Base-by-base conservation (phyloP, 2,113 vertebrate genomes). In the Sapayoa aenigma region DNA sequence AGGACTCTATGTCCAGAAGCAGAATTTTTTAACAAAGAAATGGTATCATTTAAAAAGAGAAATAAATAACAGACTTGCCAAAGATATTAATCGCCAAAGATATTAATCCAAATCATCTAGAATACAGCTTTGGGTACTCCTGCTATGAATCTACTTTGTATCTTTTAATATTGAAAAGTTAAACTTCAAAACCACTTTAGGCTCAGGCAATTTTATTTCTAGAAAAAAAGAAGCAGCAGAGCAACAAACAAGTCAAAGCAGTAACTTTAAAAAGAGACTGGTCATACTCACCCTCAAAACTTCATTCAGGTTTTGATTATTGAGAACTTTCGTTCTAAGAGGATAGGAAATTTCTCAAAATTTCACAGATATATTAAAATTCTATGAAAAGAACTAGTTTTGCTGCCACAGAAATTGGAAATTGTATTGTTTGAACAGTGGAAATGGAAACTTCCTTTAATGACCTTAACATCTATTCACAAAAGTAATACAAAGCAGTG, bases 321-420 rank as follows among this genome's bases (percentile, higher is more conserved):
- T 73, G 71, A 77, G 33, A 83, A 88, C 73, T 84, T 94, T 23
- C 24, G 15, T 55, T 95, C 13, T 62, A 80, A 86, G 41, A 81
- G 30, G 62, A 67, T 9, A 95, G 21, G 42, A 42, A 35, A 84
- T 30, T 60, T 84, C 33, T 68, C 44, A 84, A 58, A 91, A 84
- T 4, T 15, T 77, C 50, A 56, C 2, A 68, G 59, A 68, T 17
- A 55, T 17, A 39, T 42, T 68, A 73, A 63, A 88, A 44, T 72
- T 52, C 53, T 83, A 55, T 33, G 42, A 72, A 53, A 90, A n/a
- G 6, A 56, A 78, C 53, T 41, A 59, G 23, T 47, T 94, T 86
- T 94, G 9, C 66, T 95, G 96, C 91, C 95, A 93, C 49, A 91
- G 93, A 97, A 97, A 97, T 77, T 93, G 93, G 82, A 87, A 94